Percentiles rank a stretch among this genome's conserved stretches.
Conservation (phyloP, 2,888 invertebrate genomes). For the Torymus texanus region DNA sequence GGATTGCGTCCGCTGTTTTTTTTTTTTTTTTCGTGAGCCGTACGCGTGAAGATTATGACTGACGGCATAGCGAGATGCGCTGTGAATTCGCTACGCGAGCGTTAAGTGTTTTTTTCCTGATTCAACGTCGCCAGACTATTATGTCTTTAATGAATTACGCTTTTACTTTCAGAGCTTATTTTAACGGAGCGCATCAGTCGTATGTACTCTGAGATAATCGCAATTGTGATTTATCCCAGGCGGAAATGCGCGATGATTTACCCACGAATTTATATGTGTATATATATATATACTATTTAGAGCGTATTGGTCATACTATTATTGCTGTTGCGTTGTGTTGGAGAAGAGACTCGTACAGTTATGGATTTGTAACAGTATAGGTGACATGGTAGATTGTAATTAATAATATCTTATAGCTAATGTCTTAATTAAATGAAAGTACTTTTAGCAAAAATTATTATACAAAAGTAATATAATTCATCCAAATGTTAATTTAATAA, state of each 20-base stretch:
- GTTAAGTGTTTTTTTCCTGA: conserved; percentile 26
- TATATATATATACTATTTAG: too few relatives aligned
- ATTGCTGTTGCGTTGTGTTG: too few relatives aligned
- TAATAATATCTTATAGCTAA: too few relatives aligned
- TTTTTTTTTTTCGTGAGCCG: not conserved
- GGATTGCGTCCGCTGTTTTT: not conserved
- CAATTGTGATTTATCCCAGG: conserved; percentile 29
- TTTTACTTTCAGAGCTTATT: not conserved
- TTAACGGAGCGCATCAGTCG: not conserved
- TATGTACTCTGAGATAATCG: not conserved
- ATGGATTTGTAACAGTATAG: too few relatives aligned
- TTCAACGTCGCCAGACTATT: not conserved
- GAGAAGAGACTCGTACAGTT: too few relatives aligned
- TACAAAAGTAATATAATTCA: too few relatives aligned
- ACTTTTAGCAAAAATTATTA: too few relatives aligned
- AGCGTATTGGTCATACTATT: too few relatives aligned
- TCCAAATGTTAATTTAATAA: too few relatives aligned
- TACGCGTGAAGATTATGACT: not conserved
- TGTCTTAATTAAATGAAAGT: too few relatives aligned
- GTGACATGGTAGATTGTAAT: too few relatives aligned
- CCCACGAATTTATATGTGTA: too few relatives aligned
- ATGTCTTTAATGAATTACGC: conserved; percentile 11
- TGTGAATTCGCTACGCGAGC: not conserved
- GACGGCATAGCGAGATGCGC: not conserved
- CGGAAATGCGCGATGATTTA: conserved; percentile 23